Evolutionary conservation across 2,797 vertebrate genomes (phyloP).

Genomic region (Myripristis murdjan): DNA sequence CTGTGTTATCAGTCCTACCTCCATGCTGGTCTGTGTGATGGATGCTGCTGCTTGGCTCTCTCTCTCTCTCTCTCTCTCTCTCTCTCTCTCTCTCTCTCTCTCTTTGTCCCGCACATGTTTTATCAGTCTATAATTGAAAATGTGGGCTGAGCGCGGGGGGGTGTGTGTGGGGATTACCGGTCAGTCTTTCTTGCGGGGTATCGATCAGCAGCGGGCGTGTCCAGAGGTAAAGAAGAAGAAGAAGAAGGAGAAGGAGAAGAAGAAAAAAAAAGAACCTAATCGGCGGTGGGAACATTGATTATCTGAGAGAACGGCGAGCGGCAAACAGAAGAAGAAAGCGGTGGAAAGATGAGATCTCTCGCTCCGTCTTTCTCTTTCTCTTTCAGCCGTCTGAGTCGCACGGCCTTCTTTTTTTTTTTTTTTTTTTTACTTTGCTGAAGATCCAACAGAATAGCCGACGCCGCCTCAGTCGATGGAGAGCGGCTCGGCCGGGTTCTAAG

Average conservation of each 20-base stretch:
- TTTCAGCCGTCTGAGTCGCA: neutral
- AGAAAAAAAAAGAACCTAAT: slow-evolving; percentile 70
- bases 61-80: too few species aligned
- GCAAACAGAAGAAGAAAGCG: slow-evolving; percentile 3
- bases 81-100: too few species aligned
- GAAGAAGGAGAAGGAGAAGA: too few species aligned
- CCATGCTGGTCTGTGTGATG: slow-evolving; percentile 25
- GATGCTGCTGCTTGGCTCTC: slow-evolving; percentile 40
- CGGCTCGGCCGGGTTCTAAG: slow-evolving; percentile 35
- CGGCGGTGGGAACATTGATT: slow-evolving; percentile 57
- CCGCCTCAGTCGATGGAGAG: slow-evolving; percentile 30
- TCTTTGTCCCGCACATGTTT: slow-evolving; percentile 41
- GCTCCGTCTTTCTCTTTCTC: neutral
- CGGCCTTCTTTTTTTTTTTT: slow-evolving; percentile 20
- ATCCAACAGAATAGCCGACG: slow-evolving; percentile 60
- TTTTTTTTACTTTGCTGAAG: too few species aligned
- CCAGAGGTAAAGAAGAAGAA: slow-evolving; percentile 71
- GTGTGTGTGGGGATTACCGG: slow-evolving; percentile 61
- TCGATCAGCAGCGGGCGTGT: slow-evolving; percentile 32
- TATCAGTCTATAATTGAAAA: slow-evolving; percentile 52
- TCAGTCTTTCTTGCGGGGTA: slow-evolving; percentile 61
- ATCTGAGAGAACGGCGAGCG: slow-evolving; percentile 44
- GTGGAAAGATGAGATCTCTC: slow-evolving; percentile 21
- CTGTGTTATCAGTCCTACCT: slow-evolving; percentile 52
- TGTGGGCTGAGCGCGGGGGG: slow-evolving; percentile 35